Evolutionary conservation across 2,888 invertebrate species (phyloP), one percentile per base, ranked within the genome.

Genomic region (Ormyrus rosae): DNA sequence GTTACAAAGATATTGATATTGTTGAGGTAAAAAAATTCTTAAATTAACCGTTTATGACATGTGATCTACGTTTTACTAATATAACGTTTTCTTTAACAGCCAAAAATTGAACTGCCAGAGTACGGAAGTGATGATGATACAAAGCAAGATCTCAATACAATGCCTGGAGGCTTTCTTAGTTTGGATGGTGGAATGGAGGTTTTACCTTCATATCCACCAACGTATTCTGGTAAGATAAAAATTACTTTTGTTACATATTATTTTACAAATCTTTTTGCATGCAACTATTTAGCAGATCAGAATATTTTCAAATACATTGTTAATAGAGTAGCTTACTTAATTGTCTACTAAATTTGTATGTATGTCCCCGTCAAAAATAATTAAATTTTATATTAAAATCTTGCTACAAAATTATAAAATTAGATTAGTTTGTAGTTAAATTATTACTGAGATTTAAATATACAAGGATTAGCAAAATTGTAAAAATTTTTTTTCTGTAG

Each of bases 91-190:
- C 69, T 80, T 53, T 85, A 91, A 84, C 92, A 94, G 92, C 95
- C 95, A 87, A 95, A 95, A 92, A 92, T 94, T 91, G 95, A 95
- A 92, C 92, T 94, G 85, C 94, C 95, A 88, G 95, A 95, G 90
- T 95, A 93, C 91, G 93, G 92, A 83, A 95, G 95, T 88, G 95
- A 95, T 87, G 95, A 95, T 85, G 95, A 94, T 86, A 87, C 89
- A 60, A 91, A 91, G 85, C 90, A 87, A 82, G 90, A 91, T 85
- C 88, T 90, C 81, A 90, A 90, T 84, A 84, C 90, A 73, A 84
- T 90, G 83, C 90, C 90, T 80, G 88, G 89, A 85, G 90, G 90
- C 67, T 91, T 90, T 85, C 88, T 90, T 80, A 90, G 89, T 84
- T 86, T 91, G 85, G 91, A 90, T 83, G 90, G 90, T 83, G 90